phyloP scores from a whole-genome alignment of 2,888 invertebrate genomes.

The Zaprionus bogoriensis region DNA sequence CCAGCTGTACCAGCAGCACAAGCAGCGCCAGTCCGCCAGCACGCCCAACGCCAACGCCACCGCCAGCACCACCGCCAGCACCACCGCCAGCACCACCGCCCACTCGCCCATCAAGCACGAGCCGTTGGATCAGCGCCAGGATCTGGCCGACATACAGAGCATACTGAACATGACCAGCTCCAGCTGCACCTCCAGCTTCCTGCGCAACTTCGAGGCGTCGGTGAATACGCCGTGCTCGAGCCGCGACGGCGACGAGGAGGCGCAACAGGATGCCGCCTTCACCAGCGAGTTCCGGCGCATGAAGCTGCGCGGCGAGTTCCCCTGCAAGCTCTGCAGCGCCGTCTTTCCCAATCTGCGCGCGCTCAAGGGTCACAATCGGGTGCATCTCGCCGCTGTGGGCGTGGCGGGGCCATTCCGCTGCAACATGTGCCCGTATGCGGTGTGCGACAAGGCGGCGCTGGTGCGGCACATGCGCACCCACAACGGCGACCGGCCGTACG shows the following conservation, averaged over 20 bases:
- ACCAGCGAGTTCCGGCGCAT: constrained; percentile 93
- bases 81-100: neutral
- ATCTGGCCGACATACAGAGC: constrained; percentile 93
- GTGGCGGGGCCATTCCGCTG: constrained; percentile 92
- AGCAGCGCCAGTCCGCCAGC: neutral
- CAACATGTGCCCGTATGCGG: constrained; percentile 95
- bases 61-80: constrained; percentile 59
- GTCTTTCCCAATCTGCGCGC: constrained; percentile 95
- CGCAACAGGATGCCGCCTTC: constrained; percentile 91
- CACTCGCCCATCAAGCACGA: constrained; percentile 74
- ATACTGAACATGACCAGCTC: constrained; percentile 90
- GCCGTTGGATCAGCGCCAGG: constrained; percentile 84
- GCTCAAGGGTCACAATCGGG: constrained; percentile 94
- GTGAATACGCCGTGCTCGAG: constrained; percentile 82
- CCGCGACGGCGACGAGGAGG: constrained; percentile 87
- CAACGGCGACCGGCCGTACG: constrained; percentile 97
- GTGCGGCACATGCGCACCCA: constrained; percentile 96
- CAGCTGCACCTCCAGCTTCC: constrained; percentile 85
- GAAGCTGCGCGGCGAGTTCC: constrained; percentile 94
- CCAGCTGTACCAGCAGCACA: constrained; percentile 86
- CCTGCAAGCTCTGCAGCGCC: constrained; percentile 93
- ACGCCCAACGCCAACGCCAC: constrained; percentile 84
- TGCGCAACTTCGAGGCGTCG: constrained; percentile 85
- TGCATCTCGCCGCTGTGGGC: constrained; percentile 90
- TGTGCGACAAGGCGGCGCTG: constrained; percentile 93